Conservation (phyloP, 2,797 vertebrate species). For the Clarias platycephalus region DNA sequence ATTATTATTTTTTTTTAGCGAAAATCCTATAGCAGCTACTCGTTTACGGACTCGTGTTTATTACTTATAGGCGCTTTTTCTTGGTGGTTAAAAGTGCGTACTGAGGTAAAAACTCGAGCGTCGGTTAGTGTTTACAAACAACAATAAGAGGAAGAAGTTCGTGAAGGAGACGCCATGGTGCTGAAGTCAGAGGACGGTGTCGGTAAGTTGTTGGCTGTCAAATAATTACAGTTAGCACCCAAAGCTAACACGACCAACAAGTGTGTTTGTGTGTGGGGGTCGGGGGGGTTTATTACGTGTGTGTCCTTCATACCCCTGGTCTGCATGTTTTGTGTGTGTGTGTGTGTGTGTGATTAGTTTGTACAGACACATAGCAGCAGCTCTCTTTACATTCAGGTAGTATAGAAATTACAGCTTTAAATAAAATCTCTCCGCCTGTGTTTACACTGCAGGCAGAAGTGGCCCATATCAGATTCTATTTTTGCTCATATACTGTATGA, state of each 20-base stretch:
- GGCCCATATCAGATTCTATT: no score
- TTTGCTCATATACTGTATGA: no score
- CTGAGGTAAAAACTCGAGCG: neutral
- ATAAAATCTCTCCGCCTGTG: no score
- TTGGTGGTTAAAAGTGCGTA: constrained; percentile 1
- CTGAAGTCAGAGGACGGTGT: constrained; percentile 80
- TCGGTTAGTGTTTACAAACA: neutral
- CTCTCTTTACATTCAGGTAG: neutral
- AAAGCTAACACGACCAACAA: constrained; percentile 3
- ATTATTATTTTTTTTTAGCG: neutral
- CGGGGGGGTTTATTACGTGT: no score
- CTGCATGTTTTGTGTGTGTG: neutral
- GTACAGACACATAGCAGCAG: neutral
- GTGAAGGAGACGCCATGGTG: constrained; percentile 68
- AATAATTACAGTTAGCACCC: neutral
- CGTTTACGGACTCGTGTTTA: constrained; percentile 7
- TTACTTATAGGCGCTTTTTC: neutral
- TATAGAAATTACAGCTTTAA: neutral
- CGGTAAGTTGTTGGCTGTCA: constrained; percentile 67
- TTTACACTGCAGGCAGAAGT: no score
- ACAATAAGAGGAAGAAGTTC: neutral
- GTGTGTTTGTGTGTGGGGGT: constrained; percentile 4
- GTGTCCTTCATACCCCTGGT: neutral
- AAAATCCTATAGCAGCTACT: constrained; percentile 17
- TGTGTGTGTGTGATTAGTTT: neutral